A percentile compares a stretch with the other conserved stretches of the same genome.
Evolutionary conservation across 2,113 vertebrate genomes (phyloP).

Genomic region (Periophthalmodon schlosseri): DNA sequence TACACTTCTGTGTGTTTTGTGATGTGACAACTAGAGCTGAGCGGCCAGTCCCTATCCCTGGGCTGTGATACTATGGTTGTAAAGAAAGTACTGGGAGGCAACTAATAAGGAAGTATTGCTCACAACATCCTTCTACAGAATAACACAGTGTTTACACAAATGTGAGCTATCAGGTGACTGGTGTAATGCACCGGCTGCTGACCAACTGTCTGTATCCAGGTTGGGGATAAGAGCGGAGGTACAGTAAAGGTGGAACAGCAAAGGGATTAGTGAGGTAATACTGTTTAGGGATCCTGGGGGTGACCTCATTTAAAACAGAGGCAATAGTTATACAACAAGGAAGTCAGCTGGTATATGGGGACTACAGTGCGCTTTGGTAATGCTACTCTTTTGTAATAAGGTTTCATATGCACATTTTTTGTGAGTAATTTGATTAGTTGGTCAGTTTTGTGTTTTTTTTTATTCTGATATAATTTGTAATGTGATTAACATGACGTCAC

Average conservation of each 20-base stretch:
- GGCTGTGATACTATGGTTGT: conserved; percentile 33
- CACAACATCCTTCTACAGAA: conserved; percentile 22
- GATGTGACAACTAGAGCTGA: conserved; percentile 24
- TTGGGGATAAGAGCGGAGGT: neutral
- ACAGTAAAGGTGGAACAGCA: neutral
- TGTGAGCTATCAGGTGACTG: conserved; percentile 21
- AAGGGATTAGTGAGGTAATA: conserved; percentile 39
- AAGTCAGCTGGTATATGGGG: neutral
- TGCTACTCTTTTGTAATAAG: too few relatives aligned
- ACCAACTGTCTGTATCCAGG: conserved; percentile 25
- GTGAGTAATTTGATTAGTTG: too few relatives aligned
- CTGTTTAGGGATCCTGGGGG: conserved; percentile 48
- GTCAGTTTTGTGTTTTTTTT: too few relatives aligned
- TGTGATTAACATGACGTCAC: too few relatives aligned
- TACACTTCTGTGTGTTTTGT: neutral
- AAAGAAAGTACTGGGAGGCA: conserved; percentile 42
- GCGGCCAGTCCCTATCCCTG: conserved; percentile 12
- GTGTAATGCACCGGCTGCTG: conserved; percentile 22
- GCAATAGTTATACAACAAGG: neutral
- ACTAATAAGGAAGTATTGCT: conserved; percentile 22
- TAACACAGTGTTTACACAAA: neutral
- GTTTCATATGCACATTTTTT: too few relatives aligned
- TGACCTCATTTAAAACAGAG: conserved; percentile 1
- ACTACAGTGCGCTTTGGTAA: neutral
- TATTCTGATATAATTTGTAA: too few relatives aligned